Base-by-base conservation (phyloP, 2,113 vertebrate species). In the Rhinichthys klamathensis region DNA sequence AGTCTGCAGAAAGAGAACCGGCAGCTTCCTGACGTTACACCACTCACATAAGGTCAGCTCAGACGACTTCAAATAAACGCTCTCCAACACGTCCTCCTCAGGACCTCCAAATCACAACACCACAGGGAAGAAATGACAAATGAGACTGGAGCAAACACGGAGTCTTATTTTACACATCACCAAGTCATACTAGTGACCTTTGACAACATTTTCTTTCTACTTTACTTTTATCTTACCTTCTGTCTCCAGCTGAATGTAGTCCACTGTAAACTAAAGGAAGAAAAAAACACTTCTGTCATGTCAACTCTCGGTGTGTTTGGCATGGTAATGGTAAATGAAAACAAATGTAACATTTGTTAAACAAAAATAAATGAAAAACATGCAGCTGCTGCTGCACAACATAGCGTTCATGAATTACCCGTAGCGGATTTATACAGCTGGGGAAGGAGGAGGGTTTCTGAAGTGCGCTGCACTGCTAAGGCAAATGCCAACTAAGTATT, bases 31-130 rank as follows among this genome's bases (percentile, higher is more conserved):
- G 44, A 96, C 96, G 84, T 93, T 95, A 92, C 98, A 99, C 97
- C 97, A 99, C 92, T 99, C 98, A 83, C 97, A 99, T 93, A 96
- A 96, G 85, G 95, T 96, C 89, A 99, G 94, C 91, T 97, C 97
- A 18, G 97, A 96, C 23, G 97, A 94, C 89, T 92, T 93, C 35
- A 99, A 93, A 75, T 92, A 93, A 77, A 99, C 93, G 30, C 94
- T 94, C 91, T 96, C 92, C 35, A 94, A 51, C 49, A 91, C 92
- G 51, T 90, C 83, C 0, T 2, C 35, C 44, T 92, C 90, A 0
- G 89, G 65, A 35, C 89, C 94, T 94, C 79, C 4, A 30, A 51
- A 23, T 1, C 77, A 32, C n/a, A 61, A 65, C 0, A 56, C 25
- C 75, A 60, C 54, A 60, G 32, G 2, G 11, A 38, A 23, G 8